Conservation (phyloP, 1,140 invertebrate species). For the Lanistes nyassanus region DNA sequence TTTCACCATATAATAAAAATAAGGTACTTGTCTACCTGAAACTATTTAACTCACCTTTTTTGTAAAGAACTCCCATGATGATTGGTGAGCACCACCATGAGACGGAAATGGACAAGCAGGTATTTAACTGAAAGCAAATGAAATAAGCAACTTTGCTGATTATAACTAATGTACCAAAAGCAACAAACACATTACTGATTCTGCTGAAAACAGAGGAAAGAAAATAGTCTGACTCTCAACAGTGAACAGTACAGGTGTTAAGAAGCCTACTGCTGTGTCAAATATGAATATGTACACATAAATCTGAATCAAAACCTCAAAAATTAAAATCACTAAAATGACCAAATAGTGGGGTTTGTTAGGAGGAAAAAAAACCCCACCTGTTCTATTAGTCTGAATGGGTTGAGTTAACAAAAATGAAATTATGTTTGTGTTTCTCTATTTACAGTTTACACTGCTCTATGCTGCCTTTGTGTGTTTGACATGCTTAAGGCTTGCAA, state of each 20-base stretch:
- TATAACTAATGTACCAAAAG: too few species aligned
- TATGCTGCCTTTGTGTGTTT: too few species aligned
- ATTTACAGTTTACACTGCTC: too few species aligned
- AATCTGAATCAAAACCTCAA: neutral
- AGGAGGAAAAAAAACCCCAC: neutral
- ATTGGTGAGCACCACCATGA: slow-evolving; percentile 82
- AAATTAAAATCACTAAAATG: neutral
- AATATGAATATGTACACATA: neutral
- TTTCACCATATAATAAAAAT: too few species aligned
- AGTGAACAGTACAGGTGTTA: neutral
- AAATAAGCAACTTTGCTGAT: slow-evolving; percentile 12
- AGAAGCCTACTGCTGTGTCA: neutral
- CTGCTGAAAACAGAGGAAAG: neutral
- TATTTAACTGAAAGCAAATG: slow-evolving; percentile 58
- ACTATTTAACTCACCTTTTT: slow-evolving; percentile 67
- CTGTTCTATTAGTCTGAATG: neutral
- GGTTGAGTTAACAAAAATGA: neutral
- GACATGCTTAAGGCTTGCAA: too few species aligned
- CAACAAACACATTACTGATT: too few species aligned
- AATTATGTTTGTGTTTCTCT: neutral
- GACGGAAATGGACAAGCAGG: slow-evolving; percentile 77
- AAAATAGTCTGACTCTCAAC: neutral
- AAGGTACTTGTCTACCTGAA: too few species aligned
- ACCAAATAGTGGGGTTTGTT: neutral
- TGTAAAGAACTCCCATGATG: slow-evolving; percentile 78